Percentiles rank a stretch among this genome's conserved stretches.
Evolutionary conservation across 2,113 vertebrate species (phyloP).

Genomic region (Mola mola): DNA sequence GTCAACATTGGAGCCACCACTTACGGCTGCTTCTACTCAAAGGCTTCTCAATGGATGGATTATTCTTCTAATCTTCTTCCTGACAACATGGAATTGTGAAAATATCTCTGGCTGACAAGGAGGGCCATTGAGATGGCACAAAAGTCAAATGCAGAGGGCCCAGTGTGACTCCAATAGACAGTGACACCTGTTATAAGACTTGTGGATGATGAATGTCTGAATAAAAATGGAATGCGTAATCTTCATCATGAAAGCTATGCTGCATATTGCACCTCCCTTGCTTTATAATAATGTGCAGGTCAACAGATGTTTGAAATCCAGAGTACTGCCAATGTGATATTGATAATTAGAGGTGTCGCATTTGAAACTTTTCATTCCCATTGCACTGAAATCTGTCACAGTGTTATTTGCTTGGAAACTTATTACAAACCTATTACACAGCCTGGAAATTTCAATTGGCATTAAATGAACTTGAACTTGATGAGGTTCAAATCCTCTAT

Average conservation of each 20-base stretch:
- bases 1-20: constrained; percentile 45
- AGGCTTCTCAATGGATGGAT: constrained; percentile 56
- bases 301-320: background rate
- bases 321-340: constrained; percentile 8
- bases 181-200: constrained; percentile 44
- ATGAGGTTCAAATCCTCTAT: too few species aligned
- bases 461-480: too few species aligned
- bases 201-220: too few species aligned
- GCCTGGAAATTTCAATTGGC: too few species aligned
- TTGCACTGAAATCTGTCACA: too few species aligned
- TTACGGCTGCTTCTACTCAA: constrained; percentile 48
- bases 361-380: too few species aligned
- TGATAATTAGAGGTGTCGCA: too few species aligned
- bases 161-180: constrained; percentile 4
- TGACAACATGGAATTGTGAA: constrained; percentile 72
- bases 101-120: constrained; percentile 57
- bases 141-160: constrained; percentile 44
- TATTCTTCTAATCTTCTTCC: constrained; percentile 73
- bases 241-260: constrained; percentile 44
- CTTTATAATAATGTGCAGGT: constrained; percentile 23
- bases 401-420: too few species aligned
- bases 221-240: constrained; percentile 26
- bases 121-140: constrained; percentile 39
- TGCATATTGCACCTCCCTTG: constrained; percentile 58
- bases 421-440: too few species aligned